Base-by-base conservation (phyloP, 2,888 invertebrate genomes). In the Mayetiola destructor region DNA sequence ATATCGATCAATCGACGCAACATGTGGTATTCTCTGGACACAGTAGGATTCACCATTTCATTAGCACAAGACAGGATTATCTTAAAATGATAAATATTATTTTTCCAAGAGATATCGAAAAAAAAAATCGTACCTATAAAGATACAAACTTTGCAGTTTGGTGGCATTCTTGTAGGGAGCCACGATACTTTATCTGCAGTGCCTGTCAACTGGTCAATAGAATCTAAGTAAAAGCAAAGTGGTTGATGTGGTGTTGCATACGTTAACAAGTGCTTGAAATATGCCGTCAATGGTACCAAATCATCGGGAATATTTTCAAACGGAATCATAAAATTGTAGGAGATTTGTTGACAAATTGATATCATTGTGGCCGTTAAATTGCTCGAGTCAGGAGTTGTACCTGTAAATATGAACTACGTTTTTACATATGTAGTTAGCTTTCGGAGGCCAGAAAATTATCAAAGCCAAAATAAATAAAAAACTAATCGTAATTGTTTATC, bases 221-320 rank as follows among this genome's bases (percentile, higher is more conserved):
- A 95, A 71, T 99, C 97, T 65, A 99, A 74, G 69, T 93, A 94
- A 42, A 99, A 76, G 0, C 94, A 78, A 48, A 97, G 75, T 0
- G 96, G 95, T 66, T 91, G 89, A 63, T 88, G 84, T 60, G 77
- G 72, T 1, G 80, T 84, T 0, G 92, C 92, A 70, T 86, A 78
- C 8, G 88, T 86, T 59, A 96, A 73, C 52, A 97, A 77, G 64
- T 93, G 88, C 73, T 97, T 97, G 74, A 97, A 94, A 73, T 95
- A 88, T 1, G 93, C 93, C 6, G 94, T 94, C 36, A 97, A 75
- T 1, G 95, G 95, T 29, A 96, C 94, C 64, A 97, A 74, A 69
- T 97, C 97, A 66, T 94, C 93, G 0, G 97, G 97, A 57, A 96
- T 94, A 57, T 88, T 85, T 67, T 94, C 93, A 69, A 91, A 90